A percentile compares a stretch with the other conserved stretches of the same genome.
These are phyloP conservation scores for Hozukius guyotensis DNA, from an alignment of 2,797 vertebrate genomes.

Conservation along the genomic window DNA sequence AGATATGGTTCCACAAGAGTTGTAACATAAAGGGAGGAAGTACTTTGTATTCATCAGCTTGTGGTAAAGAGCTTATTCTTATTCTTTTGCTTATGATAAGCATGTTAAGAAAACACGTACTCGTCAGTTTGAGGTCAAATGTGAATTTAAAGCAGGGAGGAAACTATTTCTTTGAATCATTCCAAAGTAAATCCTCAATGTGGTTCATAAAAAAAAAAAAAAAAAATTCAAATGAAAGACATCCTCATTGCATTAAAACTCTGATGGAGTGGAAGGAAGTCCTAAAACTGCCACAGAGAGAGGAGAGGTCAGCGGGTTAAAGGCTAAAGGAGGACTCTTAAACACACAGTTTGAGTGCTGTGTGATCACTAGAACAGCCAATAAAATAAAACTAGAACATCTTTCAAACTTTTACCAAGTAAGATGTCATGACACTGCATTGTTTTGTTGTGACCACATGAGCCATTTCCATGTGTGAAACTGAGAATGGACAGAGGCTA, in stretches of 20 bases:
- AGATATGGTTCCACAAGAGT: not conserved
- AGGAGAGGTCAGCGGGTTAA: conserved; percentile 13
- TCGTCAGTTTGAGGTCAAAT: conserved; percentile 1
- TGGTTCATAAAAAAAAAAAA: not conserved
- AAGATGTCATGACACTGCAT: not conserved
- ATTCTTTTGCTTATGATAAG: not conserved
- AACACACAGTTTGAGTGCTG: conserved; percentile 9
- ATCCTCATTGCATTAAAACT: not conserved
- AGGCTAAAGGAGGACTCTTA: conserved; percentile 6
- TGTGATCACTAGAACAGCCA: not conserved
- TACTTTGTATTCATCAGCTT: not conserved
- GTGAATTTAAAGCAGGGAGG: not conserved
- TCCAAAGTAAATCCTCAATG: not conserved
- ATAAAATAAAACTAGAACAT: conserved; percentile 5
- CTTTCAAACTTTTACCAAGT: not conserved
- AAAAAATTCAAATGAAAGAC: not conserved
- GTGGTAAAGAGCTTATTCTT: not conserved
- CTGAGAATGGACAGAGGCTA: not conserved
- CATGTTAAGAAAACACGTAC: not conserved
- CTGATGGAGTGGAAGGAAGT: not conserved
- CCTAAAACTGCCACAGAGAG: not conserved
- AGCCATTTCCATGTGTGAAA: not conserved
- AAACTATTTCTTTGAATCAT: not conserved
- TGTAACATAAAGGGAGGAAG: conserved; percentile 6
- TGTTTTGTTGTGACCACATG: not conserved